Evolutionary conservation across 2,888 invertebrate species (phyloP), one percentile per base, ranked within the genome.

Genomic region (Brassicogethes aeneus): DNA sequence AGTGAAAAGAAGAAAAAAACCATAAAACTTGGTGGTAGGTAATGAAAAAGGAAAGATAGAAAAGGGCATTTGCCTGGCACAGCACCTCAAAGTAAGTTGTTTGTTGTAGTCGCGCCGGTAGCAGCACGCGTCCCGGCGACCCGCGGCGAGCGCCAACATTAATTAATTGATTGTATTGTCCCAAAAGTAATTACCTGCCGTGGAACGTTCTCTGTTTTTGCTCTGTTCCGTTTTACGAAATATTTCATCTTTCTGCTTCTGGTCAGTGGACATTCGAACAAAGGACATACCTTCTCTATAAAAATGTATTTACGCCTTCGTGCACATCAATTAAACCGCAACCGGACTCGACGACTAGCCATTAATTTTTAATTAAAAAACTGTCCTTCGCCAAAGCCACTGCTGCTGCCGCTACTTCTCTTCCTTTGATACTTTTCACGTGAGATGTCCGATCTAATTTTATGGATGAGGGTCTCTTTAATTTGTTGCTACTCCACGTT

Each of bases 111-210:
- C 40, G 42, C 43, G 43, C 31, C 45, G 48, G 41, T 50, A 49
- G 45, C 55, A 51, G 50, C 48, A 49, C 56, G 62, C 57, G 60
- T 57, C 57, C 57, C 56, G 62, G 55, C 61, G 60, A 62, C 61
- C 62, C 60, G 60, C 59, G 54, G 62, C 55, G 62, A 61, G 57
- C 66, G 68, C 66, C 68, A 63, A 61, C 60, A 57, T 61, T 67
- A 68, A 69, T 69, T 68, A 69, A 69, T 69, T 67, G 68, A 69
- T 68, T 63, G 66, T 62, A 68, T 69, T 68, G 67, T 68, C 65
- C 64, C 61, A 62, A 66, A 68, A 66, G 67, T 67, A 68, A 69
- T 69, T 68, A 69, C 69, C 69, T 69, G 69, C 63, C 59, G 58
- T 59, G 44, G 45, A 45, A 54, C 50, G 56, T 59, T 62, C 60